Base-by-base conservation (phyloP, 2,888 invertebrate species). In the Tachina fera region DNA sequence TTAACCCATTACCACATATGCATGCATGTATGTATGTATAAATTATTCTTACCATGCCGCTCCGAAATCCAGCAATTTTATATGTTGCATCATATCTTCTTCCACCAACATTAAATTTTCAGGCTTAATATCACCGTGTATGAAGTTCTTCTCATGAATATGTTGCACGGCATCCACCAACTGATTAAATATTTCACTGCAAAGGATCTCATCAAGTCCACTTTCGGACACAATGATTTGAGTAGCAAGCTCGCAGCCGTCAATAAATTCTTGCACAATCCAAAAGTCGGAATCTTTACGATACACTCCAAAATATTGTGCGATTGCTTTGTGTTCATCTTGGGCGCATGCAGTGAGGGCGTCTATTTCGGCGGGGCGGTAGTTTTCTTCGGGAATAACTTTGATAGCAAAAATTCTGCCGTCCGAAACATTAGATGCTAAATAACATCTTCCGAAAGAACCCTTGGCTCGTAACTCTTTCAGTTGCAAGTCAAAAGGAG, bases 11-110 rank as follows among this genome's bases (percentile, higher is more conserved):
- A 22, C 5, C 0, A 31, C 13, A 9, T 31, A 4, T 22, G 3
- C 3, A 22, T 22, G 22, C 3, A 22, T 22, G 3, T 22, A 22
- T 31, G 31, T 31, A 47, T 10, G 8, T 51, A 14, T 51, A 8
- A 11, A 3, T 8, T 16, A 9, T 1, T 6, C 88, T 87, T 81
- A 91, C 91, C 92, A 89, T 16, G 99, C 98, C 93, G 98, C 98
- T 11, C 99, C 99, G 92, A 99, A 99, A 93, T 99, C 99, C 1
- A 99, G 97, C 56, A 99, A 95, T 92, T 98, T 98, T 22, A 99
- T 95, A 8, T 84, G 68, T 58, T 87, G 80, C 63, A 87, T 87
- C 19, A 88, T 94, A 94, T 14, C 95, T 94, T 87, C 94, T 10
- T 49, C 49, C 91, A 85, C 94, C 65, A 92, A 91, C 58, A 92